Base-by-base conservation (phyloP, 1,140 invertebrate genomes). In the Eurosta solidaginis region DNA sequence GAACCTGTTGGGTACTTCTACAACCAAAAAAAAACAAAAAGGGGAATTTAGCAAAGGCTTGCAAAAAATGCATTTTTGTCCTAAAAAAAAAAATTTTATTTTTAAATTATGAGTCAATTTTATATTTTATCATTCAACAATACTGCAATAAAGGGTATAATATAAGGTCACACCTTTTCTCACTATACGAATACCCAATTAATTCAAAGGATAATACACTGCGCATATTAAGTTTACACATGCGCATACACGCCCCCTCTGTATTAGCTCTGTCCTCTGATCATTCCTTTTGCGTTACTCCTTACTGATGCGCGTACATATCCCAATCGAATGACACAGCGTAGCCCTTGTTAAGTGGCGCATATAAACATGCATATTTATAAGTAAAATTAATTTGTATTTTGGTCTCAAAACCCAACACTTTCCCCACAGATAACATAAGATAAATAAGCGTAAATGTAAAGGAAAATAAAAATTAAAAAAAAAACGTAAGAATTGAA, bases 301-400 rank as follows among this genome's bases (percentile, higher is more conserved):
- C n/a, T 33, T 22, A 22, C 17, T 40, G 40, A 20, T 22, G 5
- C n/a, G n/a, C n/a, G n/a, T n/a, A n/a, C n/a, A n/a, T n/a, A n/a
- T n/a, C n/a, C n/a, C n/a, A 22, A 20, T 20, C 59, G 59, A 68
- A 68, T 68, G 59, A 68, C 33, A 42, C 12, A 7, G 14, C 12
- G 45, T 12, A 47, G n/a, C 45, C 45, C n/a, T 47, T 47, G 17
- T n/a, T 3, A n/a, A n/a, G n/a, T n/a, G 3, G 12, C 29, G 6
- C 52, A 29, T 29, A 54, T 20, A 29, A 12, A 40, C 33, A 36
- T 68, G 33, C n/a, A 40, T 68, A 68, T 68, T 68, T 42, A 68
- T 68, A 20, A 17, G 6, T 40, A 40, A 68, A 68, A 68, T 68
- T 68, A 68, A 68, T 68, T 68, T 68, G 59, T 68, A 42, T 40